These are phyloP conservation scores for Odontesthes bonariensis DNA, from an alignment of 2,113 vertebrate genomes.

Conservation along the genomic window DNA sequence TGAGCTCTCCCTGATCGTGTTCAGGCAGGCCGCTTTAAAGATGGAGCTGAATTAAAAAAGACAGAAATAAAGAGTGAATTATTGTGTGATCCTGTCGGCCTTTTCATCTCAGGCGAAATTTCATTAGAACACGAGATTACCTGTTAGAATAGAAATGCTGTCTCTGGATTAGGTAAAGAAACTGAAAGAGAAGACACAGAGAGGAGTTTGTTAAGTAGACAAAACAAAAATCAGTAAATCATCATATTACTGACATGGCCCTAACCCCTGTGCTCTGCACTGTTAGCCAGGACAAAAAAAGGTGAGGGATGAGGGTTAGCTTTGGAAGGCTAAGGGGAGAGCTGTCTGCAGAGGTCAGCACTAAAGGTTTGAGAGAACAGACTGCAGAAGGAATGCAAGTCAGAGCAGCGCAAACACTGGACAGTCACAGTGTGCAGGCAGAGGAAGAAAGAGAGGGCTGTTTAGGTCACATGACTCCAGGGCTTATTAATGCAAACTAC, in stretches of 20 bases:
- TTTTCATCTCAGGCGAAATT: background rate
- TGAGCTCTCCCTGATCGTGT: background rate
- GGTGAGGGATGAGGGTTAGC: background rate
- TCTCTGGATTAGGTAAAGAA: constrained; percentile 80
- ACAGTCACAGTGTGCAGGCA: constrained; percentile 4
- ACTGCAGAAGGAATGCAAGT: background rate
- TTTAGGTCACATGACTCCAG: constrained; percentile 28
- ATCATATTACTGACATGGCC: background rate
- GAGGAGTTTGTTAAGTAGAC: background rate
- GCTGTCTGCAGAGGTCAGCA: constrained; percentile 15
- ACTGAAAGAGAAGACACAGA: constrained; percentile 57
- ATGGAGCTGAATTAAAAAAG: constrained; percentile 15
- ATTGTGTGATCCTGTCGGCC: background rate
- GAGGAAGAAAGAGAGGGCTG: constrained; percentile 24
- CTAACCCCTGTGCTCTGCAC: background rate
- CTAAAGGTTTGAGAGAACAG: constrained; percentile 28
- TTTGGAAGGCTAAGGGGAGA: background rate
- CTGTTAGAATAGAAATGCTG: constrained; percentile 55
- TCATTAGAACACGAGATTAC: constrained; percentile 49
- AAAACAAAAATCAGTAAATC: background rate
- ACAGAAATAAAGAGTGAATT: background rate
- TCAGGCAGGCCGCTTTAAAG: constrained; percentile 2
- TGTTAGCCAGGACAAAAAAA: background rate
- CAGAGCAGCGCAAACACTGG: background rate
- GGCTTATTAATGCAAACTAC: background rate